Evolutionary conservation across 2,797 vertebrate species (phyloP).

Genomic region (Enteromius argenteus): DNA sequence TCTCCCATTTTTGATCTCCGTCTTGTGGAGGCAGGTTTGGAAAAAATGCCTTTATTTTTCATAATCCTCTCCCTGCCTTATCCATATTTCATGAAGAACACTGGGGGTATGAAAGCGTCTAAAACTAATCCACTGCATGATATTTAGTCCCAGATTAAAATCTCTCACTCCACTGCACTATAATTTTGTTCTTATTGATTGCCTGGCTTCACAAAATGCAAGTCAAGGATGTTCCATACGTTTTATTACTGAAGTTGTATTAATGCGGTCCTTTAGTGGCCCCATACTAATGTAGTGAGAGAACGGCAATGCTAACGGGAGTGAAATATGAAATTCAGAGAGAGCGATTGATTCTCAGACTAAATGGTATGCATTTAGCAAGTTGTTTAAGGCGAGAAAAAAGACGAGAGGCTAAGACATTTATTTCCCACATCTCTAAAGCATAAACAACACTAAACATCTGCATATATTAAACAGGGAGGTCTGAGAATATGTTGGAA

Average conservation of each 20-base stretch:
- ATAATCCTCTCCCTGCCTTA: slow-evolving; percentile 76
- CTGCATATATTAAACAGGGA: slow-evolving; percentile 35
- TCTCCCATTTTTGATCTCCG: slow-evolving; percentile 75
- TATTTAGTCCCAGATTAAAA: slow-evolving; percentile 89
- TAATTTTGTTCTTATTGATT: slow-evolving; percentile 84
- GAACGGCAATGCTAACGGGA: not conserved
- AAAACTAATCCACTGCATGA: slow-evolving; percentile 86
- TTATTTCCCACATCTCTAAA: slow-evolving; percentile 11
- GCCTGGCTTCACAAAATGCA: slow-evolving; percentile 70
- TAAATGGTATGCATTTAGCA: slow-evolving; percentile 29
- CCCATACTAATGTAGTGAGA: slow-evolving; percentile 44
- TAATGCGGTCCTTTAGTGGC: slow-evolving; percentile 56
- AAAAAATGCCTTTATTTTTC: slow-evolving; percentile 80
- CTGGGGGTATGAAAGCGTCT: slow-evolving; percentile 82
- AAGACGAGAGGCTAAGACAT: slow-evolving; percentile 28
- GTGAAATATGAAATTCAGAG: slow-evolving; percentile 39
- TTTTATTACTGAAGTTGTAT: slow-evolving; percentile 72
- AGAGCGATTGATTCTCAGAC: slow-evolving; percentile 31
- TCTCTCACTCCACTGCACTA: slow-evolving; percentile 79
- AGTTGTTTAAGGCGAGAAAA: slow-evolving; percentile 39
- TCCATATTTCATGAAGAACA: slow-evolving; percentile 87
- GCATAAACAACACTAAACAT: slow-evolving; percentile 43
- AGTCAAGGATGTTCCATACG: slow-evolving; percentile 76
- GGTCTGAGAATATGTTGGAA: not conserved
- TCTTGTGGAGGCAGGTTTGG: slow-evolving; percentile 67